A percentile compares a stretch with the other conserved stretches of the same genome.
phyloP scores from a whole-genome alignment of 2,888 invertebrate genomes.

The Nasonovia ribisnigri region DNA sequence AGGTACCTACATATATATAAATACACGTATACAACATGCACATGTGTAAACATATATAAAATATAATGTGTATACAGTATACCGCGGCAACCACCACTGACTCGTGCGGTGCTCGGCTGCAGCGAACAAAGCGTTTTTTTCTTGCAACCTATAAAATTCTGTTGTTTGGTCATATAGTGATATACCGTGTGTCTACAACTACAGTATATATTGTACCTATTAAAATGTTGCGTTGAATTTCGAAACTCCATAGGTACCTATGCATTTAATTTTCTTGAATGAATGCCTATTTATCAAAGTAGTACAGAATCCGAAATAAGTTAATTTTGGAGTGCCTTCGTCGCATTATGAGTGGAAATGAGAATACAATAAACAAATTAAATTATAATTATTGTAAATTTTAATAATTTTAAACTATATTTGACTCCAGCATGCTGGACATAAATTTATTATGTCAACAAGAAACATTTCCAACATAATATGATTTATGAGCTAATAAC shows the following conservation, averaged over 20 bases:
- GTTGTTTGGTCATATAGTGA: too few species aligned
- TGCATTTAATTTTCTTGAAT: background rate
- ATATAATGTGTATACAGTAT: too few species aligned
- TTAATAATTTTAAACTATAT: background rate
- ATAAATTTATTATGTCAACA: background rate
- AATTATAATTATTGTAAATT: background rate
- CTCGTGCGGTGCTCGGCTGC: too few species aligned
- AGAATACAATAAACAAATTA: background rate
- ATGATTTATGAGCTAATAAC: background rate
- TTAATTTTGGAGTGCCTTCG: background rate
- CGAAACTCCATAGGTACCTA: background rate
- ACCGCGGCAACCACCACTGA: too few species aligned
- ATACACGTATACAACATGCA: too few species aligned
- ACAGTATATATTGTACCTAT: too few species aligned
- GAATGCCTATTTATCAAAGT: background rate
- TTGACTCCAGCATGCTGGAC: background rate
- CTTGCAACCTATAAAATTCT: too few species aligned
- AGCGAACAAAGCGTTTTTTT: too few species aligned
- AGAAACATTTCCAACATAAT: background rate
- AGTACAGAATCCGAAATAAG: background rate
- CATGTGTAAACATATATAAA: too few species aligned
- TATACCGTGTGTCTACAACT: too few species aligned
- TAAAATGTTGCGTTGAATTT: background rate
- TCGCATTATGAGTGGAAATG: background rate
- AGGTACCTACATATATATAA: too few species aligned